Evolutionary conservation across 2,113 vertebrate genomes (phyloP), one percentile per base, ranked within the genome.

Genomic region (Gulo gulo): DNA sequence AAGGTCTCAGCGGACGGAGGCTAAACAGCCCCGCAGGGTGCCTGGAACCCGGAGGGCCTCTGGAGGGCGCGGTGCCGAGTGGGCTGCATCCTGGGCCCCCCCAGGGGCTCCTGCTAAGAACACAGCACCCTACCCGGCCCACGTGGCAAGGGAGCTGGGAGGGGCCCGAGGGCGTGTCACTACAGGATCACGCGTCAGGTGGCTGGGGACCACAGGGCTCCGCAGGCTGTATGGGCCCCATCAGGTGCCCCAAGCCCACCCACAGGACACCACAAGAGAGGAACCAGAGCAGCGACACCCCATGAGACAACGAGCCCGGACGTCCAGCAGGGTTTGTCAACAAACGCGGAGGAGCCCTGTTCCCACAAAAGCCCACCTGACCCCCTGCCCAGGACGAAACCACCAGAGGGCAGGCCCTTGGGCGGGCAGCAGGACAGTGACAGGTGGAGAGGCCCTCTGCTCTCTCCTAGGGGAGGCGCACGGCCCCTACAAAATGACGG

Each of bases 251-350:
- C 2, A 4, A 82, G 65, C 9, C 7, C 0, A 45, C 42, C 18
- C 1, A 7, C 21, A 24, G 36, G 11, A 39, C 36, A 73, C 63
- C 74, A 71, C 1, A 0, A 47, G 13, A 71, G 14, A 16, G 26
- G 52, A n/a, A 42, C 24, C n/a, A 63, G 13, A 3, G 36, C 1
- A 1, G 45, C 1, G 4, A 84, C 21, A 36, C 20, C 31, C 34
- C 42, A 13, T 7, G 4, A 45, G 52, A 61, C 11, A 16, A 23
- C 1, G 5, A 47, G 24, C 23, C 74, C 34, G 2, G 11, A 67
- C 20, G 39, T 21, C 59, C 26, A 24, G 4, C 1, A 31, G 45
- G 23, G 23, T 0, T 2, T 0, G 0, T 31, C 39, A 9, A 88
- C 12, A 42, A 47, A 45, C 12, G 47, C 0, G 12, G 63, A 81